phyloP scores from a whole-genome alignment of 2,797 vertebrate genomes.

The Zenarchopterus dispar region DNA sequence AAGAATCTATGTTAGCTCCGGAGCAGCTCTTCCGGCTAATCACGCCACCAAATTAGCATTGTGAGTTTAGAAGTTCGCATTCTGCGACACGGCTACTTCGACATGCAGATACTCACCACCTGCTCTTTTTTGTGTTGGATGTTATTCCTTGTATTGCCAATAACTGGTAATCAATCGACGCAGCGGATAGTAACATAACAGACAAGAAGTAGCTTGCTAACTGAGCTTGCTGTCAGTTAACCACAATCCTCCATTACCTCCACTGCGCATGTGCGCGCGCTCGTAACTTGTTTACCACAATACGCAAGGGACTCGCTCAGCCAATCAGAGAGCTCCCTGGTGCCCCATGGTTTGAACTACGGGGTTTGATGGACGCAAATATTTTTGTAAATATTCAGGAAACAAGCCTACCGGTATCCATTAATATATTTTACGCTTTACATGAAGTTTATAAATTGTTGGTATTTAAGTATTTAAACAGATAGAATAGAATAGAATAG shows the following conservation, averaged over 20 bases:
- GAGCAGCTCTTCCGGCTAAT: constrained; percentile 40
- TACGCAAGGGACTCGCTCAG: constrained; percentile 70
- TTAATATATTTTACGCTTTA: too few species aligned
- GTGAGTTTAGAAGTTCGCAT: constrained; percentile 37
- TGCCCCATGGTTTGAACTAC: neutral
- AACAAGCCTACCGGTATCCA: too few species aligned
- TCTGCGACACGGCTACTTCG: neutral
- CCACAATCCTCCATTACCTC: constrained; percentile 66
- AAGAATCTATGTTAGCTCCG: constrained; percentile 26
- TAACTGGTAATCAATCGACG: neutral
- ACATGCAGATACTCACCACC: constrained; percentile 50
- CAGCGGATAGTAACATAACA: neutral
- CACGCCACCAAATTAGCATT: constrained; percentile 48
- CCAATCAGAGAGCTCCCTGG: constrained; percentile 61
- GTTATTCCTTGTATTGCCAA: constrained; percentile 8
- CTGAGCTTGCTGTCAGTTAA: constrained; percentile 37
- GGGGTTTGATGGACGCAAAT: too few species aligned
- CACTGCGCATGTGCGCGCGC: constrained; percentile 64
- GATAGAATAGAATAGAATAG: too few species aligned
- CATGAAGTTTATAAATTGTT: too few species aligned
- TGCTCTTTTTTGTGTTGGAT: constrained; percentile 14
- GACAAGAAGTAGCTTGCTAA: constrained; percentile 39
- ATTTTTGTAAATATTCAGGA: too few species aligned
- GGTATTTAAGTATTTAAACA: too few species aligned
- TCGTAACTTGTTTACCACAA: constrained; percentile 77